Conservation (phyloP, 1,140 invertebrate genomes). For the Sminthurinus signatus region DNA sequence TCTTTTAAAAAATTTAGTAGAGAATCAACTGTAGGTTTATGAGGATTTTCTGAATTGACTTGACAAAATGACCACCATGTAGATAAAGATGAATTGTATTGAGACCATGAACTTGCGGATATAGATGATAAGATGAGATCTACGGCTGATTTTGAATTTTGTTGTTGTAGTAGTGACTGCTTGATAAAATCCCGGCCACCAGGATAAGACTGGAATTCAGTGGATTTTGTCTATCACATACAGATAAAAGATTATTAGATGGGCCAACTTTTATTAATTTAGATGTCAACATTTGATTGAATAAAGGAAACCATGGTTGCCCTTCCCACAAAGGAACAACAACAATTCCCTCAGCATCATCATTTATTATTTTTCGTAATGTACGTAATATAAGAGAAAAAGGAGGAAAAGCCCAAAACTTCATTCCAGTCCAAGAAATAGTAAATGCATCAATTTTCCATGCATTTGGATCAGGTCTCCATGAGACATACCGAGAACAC, state of each 20-base stretch:
- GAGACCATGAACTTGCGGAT: neutral
- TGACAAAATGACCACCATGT: neutral
- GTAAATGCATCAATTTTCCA: slow-evolving; percentile 7
- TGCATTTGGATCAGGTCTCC: slow-evolving; percentile 16
- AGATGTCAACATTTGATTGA: neutral
- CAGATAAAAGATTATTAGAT: neutral
- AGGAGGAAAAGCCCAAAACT: slow-evolving; percentile 21
- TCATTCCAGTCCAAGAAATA: neutral
- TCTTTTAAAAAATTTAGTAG: slow-evolving; percentile 8
- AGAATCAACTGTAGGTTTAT: neutral
- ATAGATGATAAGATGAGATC: neutral
- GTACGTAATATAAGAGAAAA: slow-evolving; percentile 10
- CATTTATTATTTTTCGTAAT: slow-evolving; percentile 2
- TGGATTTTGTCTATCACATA: neutral
- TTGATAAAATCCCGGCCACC: slow-evolving; percentile 2
- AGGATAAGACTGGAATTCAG: neutral
- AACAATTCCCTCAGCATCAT: neutral
- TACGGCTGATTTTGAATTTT: neutral
- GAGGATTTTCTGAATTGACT: too few relatives aligned
- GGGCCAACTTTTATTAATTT: neutral
- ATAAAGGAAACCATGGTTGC: slow-evolving; percentile 16
- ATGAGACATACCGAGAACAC: neutral
- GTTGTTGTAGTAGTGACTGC: neutral
- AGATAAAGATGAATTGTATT: neutral
- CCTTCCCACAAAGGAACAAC: slow-evolving; percentile 12